Conservation (phyloP, 2,888 invertebrate species). For the Criorhina ranunculi region DNA sequence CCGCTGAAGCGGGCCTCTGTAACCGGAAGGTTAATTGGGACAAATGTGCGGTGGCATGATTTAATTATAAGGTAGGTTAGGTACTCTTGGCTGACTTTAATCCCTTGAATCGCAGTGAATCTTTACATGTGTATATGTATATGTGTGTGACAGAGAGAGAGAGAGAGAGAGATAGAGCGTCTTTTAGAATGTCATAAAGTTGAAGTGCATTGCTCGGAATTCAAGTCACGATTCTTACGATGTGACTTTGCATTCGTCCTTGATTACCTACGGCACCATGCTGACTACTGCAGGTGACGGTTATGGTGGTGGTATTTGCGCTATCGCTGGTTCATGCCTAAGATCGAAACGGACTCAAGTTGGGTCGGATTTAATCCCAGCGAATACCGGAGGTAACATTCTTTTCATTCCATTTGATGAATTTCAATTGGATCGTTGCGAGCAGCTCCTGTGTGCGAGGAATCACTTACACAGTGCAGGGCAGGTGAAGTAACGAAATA, state of each 20-base stretch:
- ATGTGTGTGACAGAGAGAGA: too few relatives aligned
- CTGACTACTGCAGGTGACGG: conserved; percentile 21
- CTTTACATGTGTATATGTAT: neutral
- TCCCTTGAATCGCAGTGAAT: neutral
- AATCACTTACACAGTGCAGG: neutral
- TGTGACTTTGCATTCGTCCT: conserved; percentile 64
- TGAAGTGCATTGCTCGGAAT: conserved; percentile 36
- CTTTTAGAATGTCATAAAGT: neutral
- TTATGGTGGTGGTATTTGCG: neutral
- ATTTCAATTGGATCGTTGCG: conserved; percentile 39
- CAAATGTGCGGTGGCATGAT: conserved; percentile 23
- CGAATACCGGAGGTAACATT: conserved; percentile 11
- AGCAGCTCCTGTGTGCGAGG: neutral
- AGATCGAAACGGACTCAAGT: conserved; percentile 19
- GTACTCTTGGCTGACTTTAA: conserved; percentile 8
- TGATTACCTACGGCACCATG: conserved; percentile 41
- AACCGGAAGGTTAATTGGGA: conserved; percentile 55
- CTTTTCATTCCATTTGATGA: conserved; percentile 34
- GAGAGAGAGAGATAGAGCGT: too few relatives aligned
- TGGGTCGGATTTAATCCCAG: conserved; percentile 25
- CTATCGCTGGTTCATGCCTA: conserved; percentile 5
- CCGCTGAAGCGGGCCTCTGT: neutral
- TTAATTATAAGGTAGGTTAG: conserved; percentile 56
- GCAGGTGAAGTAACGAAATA: neutral
- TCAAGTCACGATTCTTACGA: conserved; percentile 55